Base-by-base conservation (phyloP, 2,797 vertebrate genomes). In the Tinamus major region DNA sequence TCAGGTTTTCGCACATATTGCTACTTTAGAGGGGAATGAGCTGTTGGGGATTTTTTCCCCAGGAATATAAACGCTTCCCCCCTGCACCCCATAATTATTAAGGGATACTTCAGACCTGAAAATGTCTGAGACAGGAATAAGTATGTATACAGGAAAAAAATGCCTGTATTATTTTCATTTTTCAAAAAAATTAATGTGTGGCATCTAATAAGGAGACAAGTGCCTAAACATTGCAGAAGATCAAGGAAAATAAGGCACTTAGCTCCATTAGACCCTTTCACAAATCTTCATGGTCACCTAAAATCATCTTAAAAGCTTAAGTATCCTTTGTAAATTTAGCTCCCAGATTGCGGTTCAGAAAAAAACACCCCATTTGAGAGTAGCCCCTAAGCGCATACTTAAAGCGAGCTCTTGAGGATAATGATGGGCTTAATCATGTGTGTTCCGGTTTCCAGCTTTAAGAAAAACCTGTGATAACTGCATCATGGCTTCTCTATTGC, bases 251-350 rank as follows among this genome's bases (percentile, higher is more conserved):
- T 85, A 72, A 83, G 55, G 39, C 79, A 42, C 37, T 68, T 95
- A 74, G 86, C 48, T 90, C 48, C 41, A 39, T 85, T 92, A 92
- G 58, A 77, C 10, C 8, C 18, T 85, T 86, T 81, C 79, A 85
- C 75, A 90, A 90, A 75, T 64, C 53, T 82, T 12, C 37, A 51
- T 6, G 68, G 58, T 71, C 72, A 89, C 64, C 65, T 78, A 26
- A 55, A 75, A 83, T 80, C 12, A 65, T 71, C 58, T 78, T 79
- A 88, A 86, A 87, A 84, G 13, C 44, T 71, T 86, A 85, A 79
- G 68, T 33, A 42, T 58, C 85, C 53, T 55, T 79, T 75, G 18
- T 16, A 89, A 90, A 64, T 64, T 56, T 87, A 71, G 4, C 24
- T 91, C 81, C 21, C 51, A 41, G 59, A 7, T 26, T 86, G 9